Evolutionary conservation across 2,797 vertebrate species (phyloP).

Genomic region (Falco columbarius): DNA sequence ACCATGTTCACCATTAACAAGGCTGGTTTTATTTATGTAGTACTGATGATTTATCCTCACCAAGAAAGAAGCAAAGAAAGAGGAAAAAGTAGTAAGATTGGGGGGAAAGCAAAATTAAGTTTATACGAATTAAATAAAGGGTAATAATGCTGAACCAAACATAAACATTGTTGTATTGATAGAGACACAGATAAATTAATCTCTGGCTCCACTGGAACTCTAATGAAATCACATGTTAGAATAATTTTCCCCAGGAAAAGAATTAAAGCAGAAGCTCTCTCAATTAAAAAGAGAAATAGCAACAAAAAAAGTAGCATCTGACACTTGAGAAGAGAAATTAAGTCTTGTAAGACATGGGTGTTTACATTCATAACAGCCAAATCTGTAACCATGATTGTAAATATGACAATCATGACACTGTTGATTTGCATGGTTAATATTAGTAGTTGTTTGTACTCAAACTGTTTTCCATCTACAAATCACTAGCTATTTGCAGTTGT

Average conservation of each 20-base stretch:
- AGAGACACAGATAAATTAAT: background rate
- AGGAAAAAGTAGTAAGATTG: background rate
- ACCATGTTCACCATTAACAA: background rate
- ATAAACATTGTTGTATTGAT: background rate
- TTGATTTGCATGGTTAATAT: constrained; percentile 19
- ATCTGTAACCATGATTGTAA: background rate
- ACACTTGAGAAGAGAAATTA: background rate
- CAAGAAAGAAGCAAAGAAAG: background rate
- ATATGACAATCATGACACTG: background rate
- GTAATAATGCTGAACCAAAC: background rate
- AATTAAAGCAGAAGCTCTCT: background rate
- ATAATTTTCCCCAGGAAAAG: background rate
- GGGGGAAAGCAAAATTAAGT: background rate
- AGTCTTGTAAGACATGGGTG: background rate
- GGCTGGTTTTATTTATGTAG: background rate
- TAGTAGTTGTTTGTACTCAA: constrained; percentile 12
- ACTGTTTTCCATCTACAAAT: background rate
- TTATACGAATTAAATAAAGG: background rate
- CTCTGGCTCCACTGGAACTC: background rate
- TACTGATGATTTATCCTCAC: background rate
- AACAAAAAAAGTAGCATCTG: background rate
- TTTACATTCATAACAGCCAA: background rate
- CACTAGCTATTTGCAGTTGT: background rate
- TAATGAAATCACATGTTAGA: background rate
- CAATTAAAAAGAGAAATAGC: background rate